These are phyloP conservation scores for Polydrusus cervinus DNA, from an alignment of 2,888 invertebrate species.

Conservation along the genomic window DNA sequence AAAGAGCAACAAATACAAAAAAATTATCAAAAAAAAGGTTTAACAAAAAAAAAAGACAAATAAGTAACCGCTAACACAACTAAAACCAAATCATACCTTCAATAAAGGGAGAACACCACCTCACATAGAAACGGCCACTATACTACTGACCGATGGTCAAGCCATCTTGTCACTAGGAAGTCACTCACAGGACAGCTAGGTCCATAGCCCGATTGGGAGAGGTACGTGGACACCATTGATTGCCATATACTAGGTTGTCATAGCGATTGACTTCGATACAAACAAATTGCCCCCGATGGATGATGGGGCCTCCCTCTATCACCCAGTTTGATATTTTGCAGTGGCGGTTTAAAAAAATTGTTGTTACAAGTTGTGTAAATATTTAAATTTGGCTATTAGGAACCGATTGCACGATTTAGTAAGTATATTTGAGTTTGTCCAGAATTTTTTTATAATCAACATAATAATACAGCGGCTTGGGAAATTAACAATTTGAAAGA, in stretches of 20 bases:
- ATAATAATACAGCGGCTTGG: no score
- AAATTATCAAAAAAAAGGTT: background rate
- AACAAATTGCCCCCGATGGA: slow-evolving; percentile 61
- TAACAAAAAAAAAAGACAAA: background rate
- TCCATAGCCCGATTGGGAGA: slow-evolving; percentile 58
- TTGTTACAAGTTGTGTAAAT: background rate
- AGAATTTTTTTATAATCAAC: no score
- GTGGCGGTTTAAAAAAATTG: slow-evolving; percentile 22
- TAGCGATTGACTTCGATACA: slow-evolving; percentile 68
- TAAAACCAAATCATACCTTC: slow-evolving; percentile 22
- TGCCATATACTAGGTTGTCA: slow-evolving; percentile 67
- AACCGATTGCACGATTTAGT: background rate
- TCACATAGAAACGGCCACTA: slow-evolving; percentile 63
- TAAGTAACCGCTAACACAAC: background rate
- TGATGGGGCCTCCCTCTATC: slow-evolving; percentile 25
- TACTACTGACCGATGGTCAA: slow-evolving; percentile 69
- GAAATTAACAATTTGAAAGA: no score
- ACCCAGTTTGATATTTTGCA: slow-evolving; percentile 11
- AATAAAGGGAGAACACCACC: slow-evolving; percentile 48
- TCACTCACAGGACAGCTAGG: slow-evolving; percentile 64
- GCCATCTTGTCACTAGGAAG: slow-evolving; percentile 69
- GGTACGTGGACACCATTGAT: slow-evolving; percentile 71
- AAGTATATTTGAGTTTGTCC: no score
- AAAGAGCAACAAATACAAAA: background rate
- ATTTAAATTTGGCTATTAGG: background rate